Base-by-base conservation (phyloP, 2,113 vertebrate species). In the Buteo buteo region DNA sequence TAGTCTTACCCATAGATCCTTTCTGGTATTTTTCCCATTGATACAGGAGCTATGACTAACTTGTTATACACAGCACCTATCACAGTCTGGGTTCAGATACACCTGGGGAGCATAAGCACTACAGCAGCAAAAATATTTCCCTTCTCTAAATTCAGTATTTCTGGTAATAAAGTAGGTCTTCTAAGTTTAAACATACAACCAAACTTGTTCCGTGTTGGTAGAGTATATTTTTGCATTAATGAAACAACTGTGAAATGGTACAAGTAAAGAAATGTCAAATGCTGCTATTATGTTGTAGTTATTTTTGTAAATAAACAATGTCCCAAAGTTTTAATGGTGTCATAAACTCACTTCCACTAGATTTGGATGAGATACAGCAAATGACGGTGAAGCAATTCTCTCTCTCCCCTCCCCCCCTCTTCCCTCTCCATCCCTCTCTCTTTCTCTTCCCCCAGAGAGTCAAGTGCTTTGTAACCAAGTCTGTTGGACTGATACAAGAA, bases 291-390 rank as follows among this genome's bases (percentile, higher is more conserved):
- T 54, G 31, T 86, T 93, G 61, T 92, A 94, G 54, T 88, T 96
- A 73, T 93, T 95, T 97, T 98, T 91, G 89, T 97, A 90, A 98
- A 97, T 97, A 97, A 98, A 98, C 52, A 69, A 70, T 65, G 29
- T 82, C 36, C 54, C 84, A 61, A 93, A 94, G 44, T 83, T 73
- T 57, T 86, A 50, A 50, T 47, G 36, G 31, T 95, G 76, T 95
- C 42, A 85, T 79, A 91, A 88, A 84, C 52, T 96, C 69, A 70
- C 62, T 97, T 73, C n/a, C 50, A 38, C 57, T 88, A 49, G 61
- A 85, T 82, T 52, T 44, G 45, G 31, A 47, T 78, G 59, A 29
- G 6, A 16, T 62, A 26, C 3, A 65, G 18, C 31, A 81, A 65
- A n/a, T 42, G 28, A 4, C 29, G 74, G 3, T 80, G 19, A 71